Evolutionary conservation across 92 coral and sea anemone genomes (phyloP).

Genomic region (Montipora capitata): DNA sequence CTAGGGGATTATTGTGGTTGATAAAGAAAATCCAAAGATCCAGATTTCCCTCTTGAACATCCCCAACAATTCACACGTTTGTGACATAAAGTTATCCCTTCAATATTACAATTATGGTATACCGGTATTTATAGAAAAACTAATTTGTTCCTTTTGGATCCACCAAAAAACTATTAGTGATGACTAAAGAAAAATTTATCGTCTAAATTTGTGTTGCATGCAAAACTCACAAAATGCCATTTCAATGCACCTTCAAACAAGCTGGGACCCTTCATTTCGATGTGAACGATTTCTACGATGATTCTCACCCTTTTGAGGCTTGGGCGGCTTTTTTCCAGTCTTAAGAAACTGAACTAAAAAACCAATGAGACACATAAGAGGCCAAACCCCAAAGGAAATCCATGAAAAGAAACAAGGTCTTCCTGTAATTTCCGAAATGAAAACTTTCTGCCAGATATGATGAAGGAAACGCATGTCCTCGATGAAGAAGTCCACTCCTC

Average conservation of each 20-base stretch:
- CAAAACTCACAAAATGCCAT: constrained; percentile 1
- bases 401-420: constrained; percentile 89
- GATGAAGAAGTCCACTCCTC: constrained; percentile 89
- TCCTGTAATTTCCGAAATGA: constrained; percentile 55
- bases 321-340: constrained; percentile 82
- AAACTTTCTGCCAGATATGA: constrained; percentile 80
- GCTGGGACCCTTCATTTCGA: constrained; percentile 32
- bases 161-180: no score
- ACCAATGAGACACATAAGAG: constrained; percentile 81
- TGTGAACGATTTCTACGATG: constrained; percentile 62
- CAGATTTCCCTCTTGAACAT: no score
- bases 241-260: constrained; percentile 38
- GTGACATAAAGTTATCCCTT: no score
- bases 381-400: constrained; percentile 89
- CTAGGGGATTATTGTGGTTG: no score
- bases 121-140: no score
- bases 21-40: no score
- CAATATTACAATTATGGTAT: no score
- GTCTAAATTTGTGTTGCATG: not conserved
- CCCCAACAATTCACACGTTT: no score
- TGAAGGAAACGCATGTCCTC: constrained; percentile 87
- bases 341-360: constrained; percentile 95
- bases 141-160: no score
- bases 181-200: no score
- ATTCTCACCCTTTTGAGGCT: constrained; percentile 94